Base-by-base conservation (phyloP, 23 tunicate genomes). In the Ciona savignyi region DNA sequence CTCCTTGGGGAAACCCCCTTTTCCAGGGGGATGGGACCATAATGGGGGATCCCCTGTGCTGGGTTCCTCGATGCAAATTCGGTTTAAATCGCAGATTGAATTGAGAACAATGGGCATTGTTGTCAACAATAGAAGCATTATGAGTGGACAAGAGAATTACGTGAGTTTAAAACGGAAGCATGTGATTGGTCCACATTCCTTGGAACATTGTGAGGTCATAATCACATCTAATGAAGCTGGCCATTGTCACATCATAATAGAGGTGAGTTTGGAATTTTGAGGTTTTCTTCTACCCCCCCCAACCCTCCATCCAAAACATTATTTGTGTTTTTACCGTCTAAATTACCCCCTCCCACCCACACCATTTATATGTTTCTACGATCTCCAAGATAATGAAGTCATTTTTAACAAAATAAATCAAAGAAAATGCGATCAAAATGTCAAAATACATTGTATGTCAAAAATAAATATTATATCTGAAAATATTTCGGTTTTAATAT, bases 141-240 rank as follows among this genome's bases (percentile, higher is more conserved):
- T 51, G 6, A 32, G 28, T 35, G 60, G 23, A 3, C 35, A 30
- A 4, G 80, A 82, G 23, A 68, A 34, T 31, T 82, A 67, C 34
- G 75, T 82, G 0, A 24, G 75, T 1, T n/a, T 82, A 61, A 82
- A 82, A 60, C 75, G 49, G 24, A 82, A 82, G 51, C 80, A 74
- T 33, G 70, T 88, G 35, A 42, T 88, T 48, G 87, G 96, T 15
- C 87, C 96, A 27, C 84, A 82, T 42, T 49, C 70, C 51, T 67
- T 73, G 11, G 86, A 88, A 34, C 70, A 61, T 60, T 51, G 42
- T 73, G 87, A 82, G 4, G 79, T 88, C 25, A 27, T 77, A 22
- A 23, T 82, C n/a, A 75, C 49, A 33, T 70, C 80, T 32, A 70
- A 68, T 35, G 75, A 74, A n/a, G 65, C 87, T 4, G 87, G 87